Conservation (phyloP, 2,888 invertebrate genomes). For the Eurois occulta region DNA sequence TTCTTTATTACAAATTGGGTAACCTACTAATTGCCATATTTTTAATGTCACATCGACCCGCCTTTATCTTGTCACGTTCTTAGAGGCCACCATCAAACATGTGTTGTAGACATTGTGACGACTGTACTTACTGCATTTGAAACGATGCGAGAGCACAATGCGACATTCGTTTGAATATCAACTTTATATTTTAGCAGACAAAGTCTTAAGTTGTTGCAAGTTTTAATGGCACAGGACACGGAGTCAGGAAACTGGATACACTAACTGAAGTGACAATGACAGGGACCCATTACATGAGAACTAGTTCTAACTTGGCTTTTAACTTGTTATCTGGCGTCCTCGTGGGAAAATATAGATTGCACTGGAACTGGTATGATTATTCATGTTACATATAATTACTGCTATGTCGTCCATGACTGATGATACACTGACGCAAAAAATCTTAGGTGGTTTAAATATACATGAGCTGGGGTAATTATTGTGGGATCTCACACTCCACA, state of each 20-base stretch:
- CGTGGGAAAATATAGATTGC: conserved; percentile 65
- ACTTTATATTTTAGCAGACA: not conserved
- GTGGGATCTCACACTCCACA: conserved; percentile 52
- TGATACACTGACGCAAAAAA: conserved; percentile 48
- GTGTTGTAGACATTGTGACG: conserved; percentile 53
- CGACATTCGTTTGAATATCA: conserved; percentile 20
- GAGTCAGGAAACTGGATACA: conserved; percentile 62
- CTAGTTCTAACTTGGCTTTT: conserved; percentile 66
- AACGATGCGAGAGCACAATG: conserved; percentile 31
- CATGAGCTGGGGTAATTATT: conserved; percentile 54
- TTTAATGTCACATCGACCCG: conserved; percentile 54
- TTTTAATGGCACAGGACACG: conserved; percentile 25
- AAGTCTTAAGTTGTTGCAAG: conserved; percentile 22
- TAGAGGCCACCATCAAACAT: conserved; percentile 54
- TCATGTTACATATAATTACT: conserved; percentile 60
- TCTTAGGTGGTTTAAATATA: conserved; percentile 54
- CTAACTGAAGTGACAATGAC: conserved; percentile 73
- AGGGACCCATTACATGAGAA: conserved; percentile 74
- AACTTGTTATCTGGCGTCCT: conserved; percentile 60
- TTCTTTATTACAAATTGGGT: conserved; percentile 43
- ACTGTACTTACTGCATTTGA: conserved; percentile 51
- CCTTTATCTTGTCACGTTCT: conserved; percentile 58
- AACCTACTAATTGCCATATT: conserved; percentile 53
- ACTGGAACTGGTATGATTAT: conserved; percentile 51
- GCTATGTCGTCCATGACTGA: conserved; percentile 60